Conservation (phyloP, 2,113 vertebrate genomes). For the Cricetomys ansorgei region DNA sequence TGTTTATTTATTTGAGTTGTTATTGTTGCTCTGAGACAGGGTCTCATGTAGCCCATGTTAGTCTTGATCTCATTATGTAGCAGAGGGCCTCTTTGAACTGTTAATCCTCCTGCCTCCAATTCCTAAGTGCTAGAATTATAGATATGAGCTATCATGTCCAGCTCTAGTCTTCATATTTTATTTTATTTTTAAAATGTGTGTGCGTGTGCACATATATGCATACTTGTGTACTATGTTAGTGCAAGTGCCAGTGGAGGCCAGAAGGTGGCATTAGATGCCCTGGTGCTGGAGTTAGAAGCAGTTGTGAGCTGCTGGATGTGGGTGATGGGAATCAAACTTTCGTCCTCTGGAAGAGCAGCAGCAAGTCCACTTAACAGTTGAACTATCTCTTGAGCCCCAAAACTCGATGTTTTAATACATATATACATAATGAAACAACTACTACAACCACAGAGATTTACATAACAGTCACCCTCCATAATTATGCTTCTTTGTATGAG, state of each 20-base stretch:
- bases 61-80: background rate
- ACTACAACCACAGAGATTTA: background rate
- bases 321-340: background rate
- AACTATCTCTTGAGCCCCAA: background rate
- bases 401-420: background rate
- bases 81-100: background rate
- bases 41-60: background rate
- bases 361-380: background rate
- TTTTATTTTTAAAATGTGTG: background rate
- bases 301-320: background rate
- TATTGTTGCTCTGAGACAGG: background rate
- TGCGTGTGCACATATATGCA: accelerated
- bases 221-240: too few species aligned
- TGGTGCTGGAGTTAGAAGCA: background rate
- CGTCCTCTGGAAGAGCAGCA: background rate
- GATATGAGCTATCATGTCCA: background rate
- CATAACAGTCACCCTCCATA: background rate
- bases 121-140: background rate
- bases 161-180: background rate
- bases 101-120: background rate
- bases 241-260: background rate
- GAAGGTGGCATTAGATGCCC: background rate
- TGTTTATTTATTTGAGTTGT: background rate
- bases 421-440: background rate
- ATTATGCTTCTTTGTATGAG: background rate